Conservation (phyloP, 2,888 invertebrate genomes). For the Zelleria hepariella region DNA sequence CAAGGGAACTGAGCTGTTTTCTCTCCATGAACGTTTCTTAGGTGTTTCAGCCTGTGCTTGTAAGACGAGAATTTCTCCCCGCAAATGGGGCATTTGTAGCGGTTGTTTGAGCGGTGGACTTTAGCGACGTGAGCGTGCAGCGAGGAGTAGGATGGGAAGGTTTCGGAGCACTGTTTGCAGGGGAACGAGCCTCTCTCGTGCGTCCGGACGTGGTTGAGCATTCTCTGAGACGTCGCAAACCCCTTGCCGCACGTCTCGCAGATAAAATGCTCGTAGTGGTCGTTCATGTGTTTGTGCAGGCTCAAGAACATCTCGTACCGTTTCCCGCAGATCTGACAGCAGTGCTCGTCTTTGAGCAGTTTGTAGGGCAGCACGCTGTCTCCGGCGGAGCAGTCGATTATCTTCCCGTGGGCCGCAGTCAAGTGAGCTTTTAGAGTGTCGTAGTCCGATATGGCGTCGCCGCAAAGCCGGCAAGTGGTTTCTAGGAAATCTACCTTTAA, state of each 20-base stretch:
- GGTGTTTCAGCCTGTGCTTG: constrained; percentile 52
- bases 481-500: constrained; percentile 55
- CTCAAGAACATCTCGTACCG: constrained; percentile 58
- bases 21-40: constrained; percentile 49
- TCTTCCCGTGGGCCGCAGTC: constrained; percentile 35
- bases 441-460: constrained; percentile 35
- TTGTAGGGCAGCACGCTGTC: constrained; percentile 59
- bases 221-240: constrained; percentile 52
- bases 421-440: constrained; percentile 43
- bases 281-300: constrained; percentile 62
- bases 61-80: constrained; percentile 59
- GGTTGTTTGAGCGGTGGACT: constrained; percentile 48
- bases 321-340: constrained; percentile 56
- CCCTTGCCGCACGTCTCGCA: constrained; percentile 62
- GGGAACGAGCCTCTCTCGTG: constrained; percentile 52
- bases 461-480: constrained; percentile 46
- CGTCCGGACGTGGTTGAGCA: constrained; percentile 53
- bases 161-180: constrained; percentile 50
- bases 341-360: constrained; percentile 47
- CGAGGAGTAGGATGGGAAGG: constrained; percentile 41
- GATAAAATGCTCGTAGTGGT: constrained; percentile 58
- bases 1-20: constrained; percentile 56
- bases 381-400: constrained; percentile 43
- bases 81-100: constrained; percentile 62
- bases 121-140: constrained; percentile 51